These are phyloP conservation scores for Graptemys geographica DNA, from an alignment of 2,797 vertebrate species.

Conservation along the genomic window DNA sequence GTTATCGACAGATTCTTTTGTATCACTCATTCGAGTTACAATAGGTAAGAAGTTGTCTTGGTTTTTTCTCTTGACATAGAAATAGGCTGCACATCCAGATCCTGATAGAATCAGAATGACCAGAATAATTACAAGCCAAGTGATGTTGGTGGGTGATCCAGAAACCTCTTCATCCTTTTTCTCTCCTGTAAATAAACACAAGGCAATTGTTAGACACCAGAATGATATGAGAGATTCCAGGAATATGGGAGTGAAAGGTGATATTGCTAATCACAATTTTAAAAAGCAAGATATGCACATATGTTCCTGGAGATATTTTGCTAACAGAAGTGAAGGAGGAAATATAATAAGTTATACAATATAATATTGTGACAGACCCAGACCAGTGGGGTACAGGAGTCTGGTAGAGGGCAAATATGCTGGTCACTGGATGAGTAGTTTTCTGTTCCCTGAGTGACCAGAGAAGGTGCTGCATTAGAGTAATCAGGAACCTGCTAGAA, in stretches of 20 bases:
- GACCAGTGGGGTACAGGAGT: no score
- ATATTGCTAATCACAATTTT: neutral
- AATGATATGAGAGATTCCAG: neutral
- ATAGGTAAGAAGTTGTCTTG: neutral
- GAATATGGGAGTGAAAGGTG: neutral
- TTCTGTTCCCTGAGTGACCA: no score
- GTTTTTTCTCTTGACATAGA: slow-evolving; percentile 27
- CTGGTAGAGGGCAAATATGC: no score
- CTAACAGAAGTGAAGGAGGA: neutral
- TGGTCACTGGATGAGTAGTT: no score
- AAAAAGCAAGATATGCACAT: neutral
- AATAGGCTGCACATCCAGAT: slow-evolving; percentile 18
- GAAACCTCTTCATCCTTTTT: neutral
- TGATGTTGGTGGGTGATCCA: neutral
- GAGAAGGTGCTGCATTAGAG: no score
- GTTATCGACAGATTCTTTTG: slow-evolving; percentile 9
- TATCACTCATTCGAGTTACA: slow-evolving; percentile 31
- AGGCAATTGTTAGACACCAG: neutral
- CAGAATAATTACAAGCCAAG: neutral
- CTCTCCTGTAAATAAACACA: slow-evolving; percentile 30
- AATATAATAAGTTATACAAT: neutral
- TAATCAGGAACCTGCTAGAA: no score
- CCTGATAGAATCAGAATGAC: neutral
- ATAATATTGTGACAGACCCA: no score
- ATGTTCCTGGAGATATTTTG: neutral